Evolutionary conservation across 2,113 vertebrate species (phyloP).

Genomic region (Alouatta palliata): DNA sequence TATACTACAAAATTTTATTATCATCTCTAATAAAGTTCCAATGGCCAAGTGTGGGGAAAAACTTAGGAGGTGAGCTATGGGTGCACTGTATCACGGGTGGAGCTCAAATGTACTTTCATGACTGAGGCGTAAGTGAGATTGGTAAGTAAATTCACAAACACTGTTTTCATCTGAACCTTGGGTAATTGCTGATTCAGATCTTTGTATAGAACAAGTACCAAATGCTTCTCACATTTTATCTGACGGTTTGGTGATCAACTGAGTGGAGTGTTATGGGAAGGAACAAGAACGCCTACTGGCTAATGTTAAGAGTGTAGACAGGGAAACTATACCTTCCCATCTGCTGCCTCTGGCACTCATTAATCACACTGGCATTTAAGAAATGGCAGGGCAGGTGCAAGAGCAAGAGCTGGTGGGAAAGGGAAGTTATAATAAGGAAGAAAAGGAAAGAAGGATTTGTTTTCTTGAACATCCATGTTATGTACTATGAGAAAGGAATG

Average conservation of each 20-base stretch:
- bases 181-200: slow-evolving; percentile 17
- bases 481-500: background rate
- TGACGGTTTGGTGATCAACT: slow-evolving; percentile 52
- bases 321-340: slow-evolving; percentile 58
- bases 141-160: background rate
- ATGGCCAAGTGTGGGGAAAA: background rate
- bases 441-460: background rate
- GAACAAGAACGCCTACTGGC: slow-evolving; percentile 54
- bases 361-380: slow-evolving; percentile 56
- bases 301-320: slow-evolving; percentile 19
- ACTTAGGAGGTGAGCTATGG: background rate
- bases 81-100: background rate
- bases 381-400: slow-evolving; percentile 42
- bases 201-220: slow-evolving; percentile 43
- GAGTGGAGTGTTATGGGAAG: slow-evolving; percentile 34
- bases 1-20: background rate
- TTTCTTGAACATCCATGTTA: background rate
- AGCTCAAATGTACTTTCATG: background rate
- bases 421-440: background rate
- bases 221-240: slow-evolving; percentile 32
- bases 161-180: slow-evolving; percentile 17
- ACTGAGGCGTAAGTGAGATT: background rate
- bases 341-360: slow-evolving; percentile 51
- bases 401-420: slow-evolving; percentile 5
- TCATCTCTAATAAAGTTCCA: background rate